Conservation (phyloP, 2,797 vertebrate genomes). For the Sebastes matsubarae region DNA sequence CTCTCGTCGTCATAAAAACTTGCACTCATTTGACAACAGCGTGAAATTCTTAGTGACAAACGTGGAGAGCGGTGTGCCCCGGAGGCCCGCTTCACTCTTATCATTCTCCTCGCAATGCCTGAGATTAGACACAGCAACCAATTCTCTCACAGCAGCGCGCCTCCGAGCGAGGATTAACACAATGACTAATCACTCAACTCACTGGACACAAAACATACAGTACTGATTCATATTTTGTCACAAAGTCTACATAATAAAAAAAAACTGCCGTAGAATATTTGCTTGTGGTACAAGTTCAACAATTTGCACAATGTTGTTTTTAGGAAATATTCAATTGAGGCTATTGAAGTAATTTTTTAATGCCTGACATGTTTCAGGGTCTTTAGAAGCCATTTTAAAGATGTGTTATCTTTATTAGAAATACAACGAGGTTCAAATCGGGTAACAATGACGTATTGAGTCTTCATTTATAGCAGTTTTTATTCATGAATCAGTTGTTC, state of each 20-base stretch:
- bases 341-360: neutral
- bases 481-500: too few relatives aligned
- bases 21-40: constrained; percentile 42
- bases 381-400: neutral
- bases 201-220: constrained; percentile 62
- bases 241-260: constrained; percentile 48
- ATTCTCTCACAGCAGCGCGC: constrained; percentile 43
- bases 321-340: constrained; percentile 21
- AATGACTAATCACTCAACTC: constrained; percentile 72
- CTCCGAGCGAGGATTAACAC: constrained; percentile 68
- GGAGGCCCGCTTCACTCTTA: constrained; percentile 60
- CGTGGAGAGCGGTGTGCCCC: constrained; percentile 34
- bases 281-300: constrained; percentile 33
- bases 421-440: neutral
- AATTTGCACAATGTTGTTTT: constrained; percentile 43
- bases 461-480: too few relatives aligned
- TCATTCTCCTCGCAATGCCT: constrained; percentile 66
- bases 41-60: constrained; percentile 67
- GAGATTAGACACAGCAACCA: constrained; percentile 67
- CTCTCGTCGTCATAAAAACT: constrained; percentile 1
- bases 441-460: too few relatives aligned
- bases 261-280: constrained; percentile 24
- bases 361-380: neutral
- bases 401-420: neutral
- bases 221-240: constrained; percentile 46